Evolutionary conservation across 2,888 invertebrate species (phyloP).

Genomic region (Isoperla grammatica): DNA sequence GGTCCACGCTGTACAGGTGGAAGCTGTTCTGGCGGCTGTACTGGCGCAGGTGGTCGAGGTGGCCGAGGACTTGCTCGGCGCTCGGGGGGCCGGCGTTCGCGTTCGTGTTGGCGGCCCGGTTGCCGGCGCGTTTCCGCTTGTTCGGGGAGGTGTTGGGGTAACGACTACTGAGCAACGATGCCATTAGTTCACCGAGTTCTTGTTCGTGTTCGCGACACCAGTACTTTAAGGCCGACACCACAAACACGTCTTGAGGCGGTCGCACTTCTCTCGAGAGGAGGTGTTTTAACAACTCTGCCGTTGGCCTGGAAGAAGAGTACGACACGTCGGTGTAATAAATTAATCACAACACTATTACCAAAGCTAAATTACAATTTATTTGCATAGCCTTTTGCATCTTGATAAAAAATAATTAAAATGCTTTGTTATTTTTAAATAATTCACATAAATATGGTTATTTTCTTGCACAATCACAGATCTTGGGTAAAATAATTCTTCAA

Average conservation of each 20-base stretch:
- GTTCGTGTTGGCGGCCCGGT: slow-evolving; percentile 32
- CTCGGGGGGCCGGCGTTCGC: slow-evolving; percentile 64
- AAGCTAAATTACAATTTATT: no score
- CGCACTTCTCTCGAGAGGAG: slow-evolving; percentile 71
- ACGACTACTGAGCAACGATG: slow-evolving; percentile 69
- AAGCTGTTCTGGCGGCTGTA: slow-evolving; percentile 50
- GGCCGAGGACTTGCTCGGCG: slow-evolving; percentile 82
- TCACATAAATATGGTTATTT: no score
- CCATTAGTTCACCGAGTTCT: slow-evolving; percentile 75
- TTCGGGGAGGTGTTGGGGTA: slow-evolving; percentile 86
- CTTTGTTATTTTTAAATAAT: no score
- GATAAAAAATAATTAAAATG: no score
- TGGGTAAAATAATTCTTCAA: no score
- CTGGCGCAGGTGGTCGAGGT: slow-evolving; percentile 83
- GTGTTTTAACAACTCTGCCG: slow-evolving; percentile 76
- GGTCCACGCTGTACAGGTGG: slow-evolving; percentile 78
- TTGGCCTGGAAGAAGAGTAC: slow-evolving; percentile 54
- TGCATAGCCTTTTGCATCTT: no score
- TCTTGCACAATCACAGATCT: no score
- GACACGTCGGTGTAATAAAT: no score
- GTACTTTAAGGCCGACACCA: slow-evolving; percentile 84
- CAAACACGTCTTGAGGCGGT: slow-evolving; percentile 75
- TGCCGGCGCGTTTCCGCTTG: slow-evolving; percentile 73
- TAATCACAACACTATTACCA: no score
- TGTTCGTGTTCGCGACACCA: slow-evolving; percentile 94